Conservation (phyloP, 2,797 vertebrate species). For the Iguana delicatissima region DNA sequence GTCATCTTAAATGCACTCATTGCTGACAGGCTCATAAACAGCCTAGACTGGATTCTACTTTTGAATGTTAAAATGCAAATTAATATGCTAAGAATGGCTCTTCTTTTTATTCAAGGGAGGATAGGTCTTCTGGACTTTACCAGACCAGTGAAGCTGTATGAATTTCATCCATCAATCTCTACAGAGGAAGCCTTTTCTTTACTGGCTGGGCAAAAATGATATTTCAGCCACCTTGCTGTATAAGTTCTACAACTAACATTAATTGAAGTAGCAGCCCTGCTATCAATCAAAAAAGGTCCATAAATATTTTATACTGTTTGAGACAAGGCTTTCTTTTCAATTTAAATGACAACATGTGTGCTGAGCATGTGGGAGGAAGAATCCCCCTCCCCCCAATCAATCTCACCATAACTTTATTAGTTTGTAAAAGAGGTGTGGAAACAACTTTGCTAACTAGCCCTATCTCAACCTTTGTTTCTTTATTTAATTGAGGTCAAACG, state of each 20-base stretch:
- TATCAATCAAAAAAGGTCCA: constrained; percentile 11
- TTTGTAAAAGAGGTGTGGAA: not conserved
- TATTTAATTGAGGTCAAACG: not conserved
- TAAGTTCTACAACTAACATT: not conserved
- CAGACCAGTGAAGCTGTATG: not conserved
- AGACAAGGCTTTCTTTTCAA: not conserved
- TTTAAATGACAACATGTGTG: not conserved
- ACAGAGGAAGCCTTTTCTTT: not conserved
- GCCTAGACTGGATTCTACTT: constrained; percentile 12
- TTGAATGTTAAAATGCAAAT: constrained; percentile 15
- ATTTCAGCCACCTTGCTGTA: not conserved
- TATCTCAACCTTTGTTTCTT: not conserved
- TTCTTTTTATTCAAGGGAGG: not conserved
- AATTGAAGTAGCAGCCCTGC: not conserved
- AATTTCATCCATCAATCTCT: not conserved
- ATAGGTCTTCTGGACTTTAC: constrained; percentile 1
- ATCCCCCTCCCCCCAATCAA: not conserved
- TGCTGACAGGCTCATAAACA: constrained; percentile 9
- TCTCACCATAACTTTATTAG: not conserved
- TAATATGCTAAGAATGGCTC: not conserved
- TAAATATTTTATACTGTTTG: not conserved
- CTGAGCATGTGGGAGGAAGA: not conserved
- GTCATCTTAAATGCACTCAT: not conserved
- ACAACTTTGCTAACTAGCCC: not conserved
- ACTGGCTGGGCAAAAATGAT: not conserved